phyloP scores from a whole-genome alignment of 1,140 invertebrate genomes.

The Berghia stephanieae region DNA sequence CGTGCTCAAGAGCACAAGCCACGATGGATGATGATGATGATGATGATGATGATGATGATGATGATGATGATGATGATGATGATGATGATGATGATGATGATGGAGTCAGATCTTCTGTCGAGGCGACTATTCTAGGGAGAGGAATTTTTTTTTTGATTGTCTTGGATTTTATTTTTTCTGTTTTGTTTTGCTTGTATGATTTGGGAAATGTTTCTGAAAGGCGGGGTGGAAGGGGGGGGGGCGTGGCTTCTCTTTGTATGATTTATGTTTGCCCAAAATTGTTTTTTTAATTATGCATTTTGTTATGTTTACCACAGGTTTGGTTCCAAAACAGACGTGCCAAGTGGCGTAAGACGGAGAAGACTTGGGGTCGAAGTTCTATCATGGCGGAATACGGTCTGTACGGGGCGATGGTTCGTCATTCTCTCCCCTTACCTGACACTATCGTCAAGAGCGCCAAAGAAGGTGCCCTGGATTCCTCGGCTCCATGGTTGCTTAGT shows the following conservation, averaged over 20 bases:
- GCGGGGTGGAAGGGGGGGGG: neutral
- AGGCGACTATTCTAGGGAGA: too few species aligned
- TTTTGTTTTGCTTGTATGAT: too few species aligned
- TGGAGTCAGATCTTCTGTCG: neutral
- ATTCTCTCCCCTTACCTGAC: constrained; percentile 95
- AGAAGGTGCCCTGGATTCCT: constrained; percentile 79
- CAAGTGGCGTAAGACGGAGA: constrained; percentile 99
- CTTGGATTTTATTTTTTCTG: neutral
- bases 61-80: too few species aligned
- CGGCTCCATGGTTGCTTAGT: constrained; percentile 98
- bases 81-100: neutral
- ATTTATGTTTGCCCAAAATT: neutral
- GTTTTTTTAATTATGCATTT: constrained; percentile 15
- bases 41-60: too few species aligned
- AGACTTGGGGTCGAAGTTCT: constrained; percentile 98
- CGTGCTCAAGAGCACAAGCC: too few species aligned
- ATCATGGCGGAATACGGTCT: constrained; percentile 99
- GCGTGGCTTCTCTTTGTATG: neutral
- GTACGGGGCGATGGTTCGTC: constrained; percentile 98
- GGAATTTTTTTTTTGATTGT: neutral
- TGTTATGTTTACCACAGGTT: constrained; percentile 74
- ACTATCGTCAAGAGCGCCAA: constrained; percentile 96
- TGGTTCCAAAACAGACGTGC: constrained; percentile 99
- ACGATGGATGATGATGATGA: too few species aligned
- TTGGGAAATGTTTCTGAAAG: neutral